phyloP scores from a whole-genome alignment of 2,888 invertebrate genomes.

The Megamerina dolium region DNA sequence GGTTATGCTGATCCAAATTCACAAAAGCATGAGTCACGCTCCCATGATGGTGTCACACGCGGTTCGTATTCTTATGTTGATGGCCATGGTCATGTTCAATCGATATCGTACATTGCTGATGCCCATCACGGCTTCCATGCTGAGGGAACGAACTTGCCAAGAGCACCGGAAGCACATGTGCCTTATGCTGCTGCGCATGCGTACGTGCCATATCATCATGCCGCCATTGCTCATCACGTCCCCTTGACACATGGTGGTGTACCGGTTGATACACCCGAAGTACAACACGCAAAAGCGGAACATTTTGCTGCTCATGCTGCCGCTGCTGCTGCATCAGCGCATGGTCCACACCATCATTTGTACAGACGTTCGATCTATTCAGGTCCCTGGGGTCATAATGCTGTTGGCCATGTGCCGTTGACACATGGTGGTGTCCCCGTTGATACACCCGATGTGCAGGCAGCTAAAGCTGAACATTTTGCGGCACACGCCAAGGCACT shows the following conservation, averaged over 20 bases:
- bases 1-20: conserved; percentile 61
- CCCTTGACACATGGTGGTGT: conserved; percentile 45
- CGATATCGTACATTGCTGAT: conserved; percentile 61
- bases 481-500: conserved; percentile 48
- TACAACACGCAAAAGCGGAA: conserved; percentile 53
- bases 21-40: conserved; percentile 58
- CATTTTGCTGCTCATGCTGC: conserved; percentile 49
- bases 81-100: conserved; percentile 59
- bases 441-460: conserved; percentile 53
- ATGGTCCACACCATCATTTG: conserved; percentile 40
- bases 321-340: conserved; percentile 27
- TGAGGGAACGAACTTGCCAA: conserved; percentile 59
- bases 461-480: conserved; percentile 48
- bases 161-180: conserved; percentile 50
- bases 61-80: conserved; percentile 67
- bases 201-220: conserved; percentile 38
- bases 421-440: conserved; percentile 51
- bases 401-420: conserved; percentile 38
- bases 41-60: conserved; percentile 57
- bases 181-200: conserved; percentile 37
- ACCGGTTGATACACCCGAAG: conserved; percentile 49
- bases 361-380: conserved; percentile 49
- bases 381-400: conserved; percentile 36
- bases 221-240: conserved; percentile 31
- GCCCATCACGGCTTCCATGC: conserved; percentile 61